Evolutionary conservation across 2,888 invertebrate genomes (phyloP).

Genomic region (Sphecodes monilicornis): DNA sequence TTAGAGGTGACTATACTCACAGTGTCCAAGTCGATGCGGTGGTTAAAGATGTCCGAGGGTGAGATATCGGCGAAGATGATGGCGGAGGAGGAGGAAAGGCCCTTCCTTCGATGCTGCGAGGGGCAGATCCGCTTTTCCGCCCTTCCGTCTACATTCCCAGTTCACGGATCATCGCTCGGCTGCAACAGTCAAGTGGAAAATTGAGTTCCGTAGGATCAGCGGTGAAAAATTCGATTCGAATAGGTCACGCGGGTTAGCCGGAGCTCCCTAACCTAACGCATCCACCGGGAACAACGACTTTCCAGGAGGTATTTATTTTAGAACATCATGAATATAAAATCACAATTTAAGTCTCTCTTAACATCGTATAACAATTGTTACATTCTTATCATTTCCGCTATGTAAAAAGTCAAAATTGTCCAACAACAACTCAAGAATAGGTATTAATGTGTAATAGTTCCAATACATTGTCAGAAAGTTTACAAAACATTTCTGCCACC

Average conservation of each 20-base stretch:
- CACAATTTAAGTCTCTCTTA: too few species aligned
- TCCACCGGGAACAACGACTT: slow-evolving; percentile 4
- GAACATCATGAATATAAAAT: too few species aligned
- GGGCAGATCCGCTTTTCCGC: slow-evolving; percentile 74
- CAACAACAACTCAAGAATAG: too few species aligned
- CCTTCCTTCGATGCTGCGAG: slow-evolving; percentile 74
- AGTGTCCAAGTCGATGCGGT: slow-evolving; percentile 43
- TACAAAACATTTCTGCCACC: too few species aligned
- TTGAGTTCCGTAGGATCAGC: slow-evolving; percentile 13
- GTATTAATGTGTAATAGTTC: too few species aligned
- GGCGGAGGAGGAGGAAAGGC: slow-evolving; percentile 68
- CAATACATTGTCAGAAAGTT: too few species aligned
- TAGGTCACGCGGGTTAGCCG: slow-evolving; percentile 29
- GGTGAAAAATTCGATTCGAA: slow-evolving; percentile 41
- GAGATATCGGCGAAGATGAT: slow-evolving; percentile 53
- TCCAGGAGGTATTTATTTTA: too few species aligned
- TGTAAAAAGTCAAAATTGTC: too few species aligned
- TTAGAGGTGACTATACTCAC: slow-evolving; percentile 34
- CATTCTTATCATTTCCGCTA: too few species aligned
- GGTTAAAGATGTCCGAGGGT: slow-evolving; percentile 38
- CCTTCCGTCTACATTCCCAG: slow-evolving; percentile 78
- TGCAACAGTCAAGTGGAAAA: slow-evolving; percentile 68
- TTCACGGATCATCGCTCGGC: slow-evolving; percentile 76
- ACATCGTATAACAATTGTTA: too few species aligned
- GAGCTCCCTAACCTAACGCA: not conserved